These are phyloP conservation scores for Drosophila arawakana DNA, from an alignment of 1,140 invertebrate species.

Conservation along the genomic window DNA sequence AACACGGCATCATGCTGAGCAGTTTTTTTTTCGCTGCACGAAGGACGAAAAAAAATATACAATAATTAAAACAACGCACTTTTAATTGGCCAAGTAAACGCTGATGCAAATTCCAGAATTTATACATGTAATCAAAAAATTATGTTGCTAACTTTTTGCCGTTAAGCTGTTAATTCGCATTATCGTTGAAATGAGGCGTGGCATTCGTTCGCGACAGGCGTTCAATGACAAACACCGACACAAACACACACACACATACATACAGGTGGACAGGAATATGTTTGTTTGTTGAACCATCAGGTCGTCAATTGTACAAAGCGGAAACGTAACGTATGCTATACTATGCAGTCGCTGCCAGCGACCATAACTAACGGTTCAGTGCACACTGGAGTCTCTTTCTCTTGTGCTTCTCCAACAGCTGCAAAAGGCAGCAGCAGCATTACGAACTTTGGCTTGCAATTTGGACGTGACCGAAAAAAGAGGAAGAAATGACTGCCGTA, in stretches of 20 bases:
- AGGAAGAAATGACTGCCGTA: constrained; percentile 64
- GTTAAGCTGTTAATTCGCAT: constrained; percentile 58
- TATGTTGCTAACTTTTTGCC: constrained; percentile 40
- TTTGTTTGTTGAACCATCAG: constrained; percentile 45
- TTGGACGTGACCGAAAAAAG: constrained; percentile 64
- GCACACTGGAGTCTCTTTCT: constrained; percentile 48
- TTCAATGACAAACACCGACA: constrained; percentile 13
- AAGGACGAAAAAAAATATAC: constrained; percentile 6
- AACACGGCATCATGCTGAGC: constrained; percentile 51
- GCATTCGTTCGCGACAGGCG: not conserved
- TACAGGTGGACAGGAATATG: not conserved
- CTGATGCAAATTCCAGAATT: constrained; percentile 31
- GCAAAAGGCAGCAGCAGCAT: constrained; percentile 24
- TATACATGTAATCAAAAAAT: constrained; percentile 50
- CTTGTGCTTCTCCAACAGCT: constrained; percentile 12
- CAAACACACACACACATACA: no score
- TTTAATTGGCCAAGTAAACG: constrained; percentile 45
- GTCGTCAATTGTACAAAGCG: constrained; percentile 49
- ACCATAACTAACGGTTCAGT: constrained; percentile 78
- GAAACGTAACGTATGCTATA: constrained; percentile 61
- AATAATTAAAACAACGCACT: constrained; percentile 23
- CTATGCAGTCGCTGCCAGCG: constrained; percentile 44
- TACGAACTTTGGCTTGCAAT: constrained; percentile 68
- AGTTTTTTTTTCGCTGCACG: constrained; percentile 12
- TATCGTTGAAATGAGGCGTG: constrained; percentile 38